Conservation (phyloP, 1,140 invertebrate genomes). For the Plodia interpunctella region DNA sequence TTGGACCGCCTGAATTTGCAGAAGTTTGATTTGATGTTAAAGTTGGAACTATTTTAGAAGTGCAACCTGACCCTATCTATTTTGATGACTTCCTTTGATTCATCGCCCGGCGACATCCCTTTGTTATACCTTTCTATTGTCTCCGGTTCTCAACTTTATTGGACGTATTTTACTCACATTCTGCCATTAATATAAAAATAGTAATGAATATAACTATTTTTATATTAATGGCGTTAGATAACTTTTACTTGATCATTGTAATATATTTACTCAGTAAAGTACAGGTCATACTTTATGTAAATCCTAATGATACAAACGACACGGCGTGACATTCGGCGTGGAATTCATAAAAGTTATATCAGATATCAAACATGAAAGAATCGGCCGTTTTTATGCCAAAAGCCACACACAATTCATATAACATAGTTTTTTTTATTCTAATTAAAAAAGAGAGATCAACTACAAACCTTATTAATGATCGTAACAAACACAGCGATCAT, state of each 20-base stretch:
- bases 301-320: no score
- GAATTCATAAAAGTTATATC: no score
- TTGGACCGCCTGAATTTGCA: not conserved
- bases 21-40: conserved; percentile 11
- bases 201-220: no score
- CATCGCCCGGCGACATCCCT: conserved; percentile 1
- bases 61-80: not conserved
- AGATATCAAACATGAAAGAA: no score
- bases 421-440: not conserved
- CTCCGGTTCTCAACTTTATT: not conserved
- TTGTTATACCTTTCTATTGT: conserved; percentile 4
- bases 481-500: not conserved
- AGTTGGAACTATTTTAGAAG: conserved; percentile 9
- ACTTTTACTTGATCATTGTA: no score
- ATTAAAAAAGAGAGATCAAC: not conserved
- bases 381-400: no score
- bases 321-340: no score
- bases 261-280: no score
- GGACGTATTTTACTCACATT: not conserved
- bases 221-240: no score
- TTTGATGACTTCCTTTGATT: conserved; percentile 9
- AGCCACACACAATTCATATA: no score
- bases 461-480: not conserved
- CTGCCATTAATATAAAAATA: no score
- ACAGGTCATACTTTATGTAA: no score